These are phyloP conservation scores for Colostygia pectinataria DNA, from an alignment of 2,888 invertebrate genomes.

Conservation along the genomic window DNA sequence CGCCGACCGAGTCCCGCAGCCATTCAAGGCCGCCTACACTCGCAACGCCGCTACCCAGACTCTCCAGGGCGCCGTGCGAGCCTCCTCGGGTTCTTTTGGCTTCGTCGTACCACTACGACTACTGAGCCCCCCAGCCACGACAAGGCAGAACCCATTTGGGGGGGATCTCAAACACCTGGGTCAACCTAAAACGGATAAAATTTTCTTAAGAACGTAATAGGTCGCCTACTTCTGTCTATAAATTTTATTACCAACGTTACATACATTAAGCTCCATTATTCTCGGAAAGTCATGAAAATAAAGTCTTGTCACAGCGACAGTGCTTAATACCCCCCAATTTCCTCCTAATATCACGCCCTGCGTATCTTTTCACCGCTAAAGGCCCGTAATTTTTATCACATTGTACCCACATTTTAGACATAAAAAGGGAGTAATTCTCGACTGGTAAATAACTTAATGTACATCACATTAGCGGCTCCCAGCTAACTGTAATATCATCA, in stretches of 20 bases:
- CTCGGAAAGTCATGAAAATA: constrained; percentile 24
- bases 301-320: constrained; percentile 26
- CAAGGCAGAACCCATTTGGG: too few relatives aligned
- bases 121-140: too few relatives aligned
- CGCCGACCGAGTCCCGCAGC: too few relatives aligned
- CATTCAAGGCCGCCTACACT: too few relatives aligned
- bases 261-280: constrained; percentile 21
- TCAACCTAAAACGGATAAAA: neutral
- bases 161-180: too few relatives aligned
- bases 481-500: constrained; percentile 73
- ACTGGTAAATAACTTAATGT: constrained; percentile 73
- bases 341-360: constrained; percentile 36
- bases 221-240: constrained; percentile 9
- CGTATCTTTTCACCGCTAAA: constrained; percentile 39
- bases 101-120: too few relatives aligned
- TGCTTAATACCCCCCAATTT: constrained; percentile 26
- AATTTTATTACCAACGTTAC: constrained; percentile 15
- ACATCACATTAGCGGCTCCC: constrained; percentile 68
- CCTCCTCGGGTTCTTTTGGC: too few relatives aligned
- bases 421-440: constrained; percentile 56
- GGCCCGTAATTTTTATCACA: constrained; percentile 46
- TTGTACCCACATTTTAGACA: constrained; percentile 44
- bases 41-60: too few relatives aligned
- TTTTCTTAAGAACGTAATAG: constrained; percentile 20
- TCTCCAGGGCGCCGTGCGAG: too few relatives aligned